Evolutionary conservation across 2,113 vertebrate genomes (phyloP), one percentile per base, ranked within the genome.

Genomic region (Isurus oxyrinchus): DNA sequence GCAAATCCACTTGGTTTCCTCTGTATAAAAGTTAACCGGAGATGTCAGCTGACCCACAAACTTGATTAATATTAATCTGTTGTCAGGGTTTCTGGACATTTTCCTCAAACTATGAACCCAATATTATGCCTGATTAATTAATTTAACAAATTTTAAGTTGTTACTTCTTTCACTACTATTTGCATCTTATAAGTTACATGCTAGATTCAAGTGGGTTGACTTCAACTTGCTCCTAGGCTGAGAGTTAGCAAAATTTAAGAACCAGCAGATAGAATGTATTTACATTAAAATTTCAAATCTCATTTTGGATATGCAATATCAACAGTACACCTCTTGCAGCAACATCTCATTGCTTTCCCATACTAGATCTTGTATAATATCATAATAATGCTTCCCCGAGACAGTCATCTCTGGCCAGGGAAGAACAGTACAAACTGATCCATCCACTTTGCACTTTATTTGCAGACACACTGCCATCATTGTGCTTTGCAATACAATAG

Each of bases 401-500:
- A 91, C 81, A 84, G 16, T 44, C 14, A 81, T 3, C n/a, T 84
- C 40, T 84, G 40, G 19, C 27, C 88, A 94, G 57, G 59, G 90
- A 93, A 49, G 11, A 93, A 63, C 59, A 93, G 35, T 66, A 67
- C 25, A 66, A 94, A 63, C 57, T 94, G 57, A 94, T 94, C 61
- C 61, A 67, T 94, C 91, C 59, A 94, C n/a, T 94, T 35, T 25
- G 59, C n/a, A 94, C 91, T 67, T 66, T 94, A 94, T 94, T 94
- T 94, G 59, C 61, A 94, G 63, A 94, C 91, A 94, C 90, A 94
- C 86, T 88, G 90, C 61, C 91, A 94, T 44, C 35, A 94, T 94
- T 66, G 35, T 94, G 27, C 59, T 66, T 66, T 66, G 59, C 91
- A 66, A 44, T 94, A 94, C 40, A 94, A 94, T 44, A 94, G 59